Evolutionary conservation across 2,888 invertebrate species (phyloP), one percentile per base, ranked within the genome.

Genomic region (Eilema sororculum): DNA sequence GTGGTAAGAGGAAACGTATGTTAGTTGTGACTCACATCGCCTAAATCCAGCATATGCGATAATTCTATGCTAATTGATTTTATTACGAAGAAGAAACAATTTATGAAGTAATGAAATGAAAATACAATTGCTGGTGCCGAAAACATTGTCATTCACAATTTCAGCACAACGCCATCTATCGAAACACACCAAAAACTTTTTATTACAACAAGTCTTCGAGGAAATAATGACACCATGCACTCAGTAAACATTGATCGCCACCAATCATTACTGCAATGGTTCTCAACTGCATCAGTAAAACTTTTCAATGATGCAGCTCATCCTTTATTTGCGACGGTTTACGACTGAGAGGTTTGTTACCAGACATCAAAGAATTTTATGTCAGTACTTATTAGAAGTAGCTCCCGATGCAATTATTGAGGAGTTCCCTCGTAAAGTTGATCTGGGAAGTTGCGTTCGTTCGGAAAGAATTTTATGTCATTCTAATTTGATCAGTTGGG

Each of bases 391-490:
- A 64, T 64, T 52, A 10, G 16, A 33, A 57, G 56, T 64, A 22
- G 28, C 46, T 64, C 28, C 52, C 28, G 46, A 64, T 64, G 64
- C 46, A 28, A 33, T 37, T 69, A 41, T 61, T 13, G 30, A 66
- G 58, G 4, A 24, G 56, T 63, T 57, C 33, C 20, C 28, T 64
- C 64, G n/a, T 64, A 64, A 64, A 64, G 28, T 64, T 52, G n/a
- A 28, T 12, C 46, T 12, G 46, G 52, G 16, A 52, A 52, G 24
- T 37, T 37, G 22, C 16, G 8, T 13, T 41, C 41, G 41, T 6
- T 61, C 24, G 20, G 25, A 46, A 46, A 63, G 62, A 41, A 63
- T 25, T 63, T 46, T 2, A 46, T 63, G 3, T 46, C 9, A 24
- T 62, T 41, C 24, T 6, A 61, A 22, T 58, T 28, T 25, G 5